Base-by-base conservation (phyloP, 2,888 invertebrate genomes). In the Napeogenes inachia region DNA sequence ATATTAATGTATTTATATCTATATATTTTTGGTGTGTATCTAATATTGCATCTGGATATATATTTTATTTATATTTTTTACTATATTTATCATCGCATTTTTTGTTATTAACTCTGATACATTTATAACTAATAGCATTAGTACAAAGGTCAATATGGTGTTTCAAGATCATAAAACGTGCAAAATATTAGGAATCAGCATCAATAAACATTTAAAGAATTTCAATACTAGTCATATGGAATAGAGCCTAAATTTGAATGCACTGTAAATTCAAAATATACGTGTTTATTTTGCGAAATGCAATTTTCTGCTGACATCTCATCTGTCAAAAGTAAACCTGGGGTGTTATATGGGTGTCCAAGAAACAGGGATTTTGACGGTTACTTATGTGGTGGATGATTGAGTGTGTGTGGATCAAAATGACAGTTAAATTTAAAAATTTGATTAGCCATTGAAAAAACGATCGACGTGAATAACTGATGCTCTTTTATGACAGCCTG, bases 271-370 rank as follows among this genome's bases (percentile, higher is more conserved):
- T 61, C 57, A 58, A 57, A 59, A 62, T 55, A 55, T 55, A 57
- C 54, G 54, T 64, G 62, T 67, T 67, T 67, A 67, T 67, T 65
- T 67, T 62, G 71, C 74, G 69, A 73, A 75, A 76, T 76, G 75
- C 75, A 76, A 77, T 77, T 75, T 75, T 70, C 68, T 69, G 65
- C 75, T 73, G 75, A 76, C 76, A 75, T 70, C 72, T 73, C 72
- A 74, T 74, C 75, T 76, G 84, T 85, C 86, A 86, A 83, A 82
- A 73, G 77, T 80, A 78, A 78, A 76, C 80, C 74, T 73, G 74
- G 81, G 81, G 79, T 77, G 79, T 74, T 78, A 72, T 76, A 75
- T 75, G 80, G 79, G 75, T 81, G 75, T 81, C 79, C 77, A 78
- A 76, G 74, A 69, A 68, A 68, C 69, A 67, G 68, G 68, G 70